phyloP scores from a whole-genome alignment of 2,797 vertebrate species.

The Helicolenus hilgendorfi region DNA sequence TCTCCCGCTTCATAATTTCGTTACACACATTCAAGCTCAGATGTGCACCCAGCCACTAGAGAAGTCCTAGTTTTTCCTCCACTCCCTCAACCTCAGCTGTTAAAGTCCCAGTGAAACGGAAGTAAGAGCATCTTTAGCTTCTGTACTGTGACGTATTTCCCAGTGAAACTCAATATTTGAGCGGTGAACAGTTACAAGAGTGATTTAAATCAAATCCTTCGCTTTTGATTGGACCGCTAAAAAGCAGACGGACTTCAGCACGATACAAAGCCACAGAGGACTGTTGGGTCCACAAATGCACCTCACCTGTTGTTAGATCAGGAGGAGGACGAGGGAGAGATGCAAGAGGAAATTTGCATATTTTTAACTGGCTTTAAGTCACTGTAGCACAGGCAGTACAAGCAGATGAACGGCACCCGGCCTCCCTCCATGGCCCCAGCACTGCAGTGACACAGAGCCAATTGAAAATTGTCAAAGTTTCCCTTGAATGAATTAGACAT shows the following conservation, averaged over 20 bases:
- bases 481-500: background rate
- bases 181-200: background rate
- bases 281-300: background rate
- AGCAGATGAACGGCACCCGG: background rate
- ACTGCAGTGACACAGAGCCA: fast-evolving
- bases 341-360: background rate
- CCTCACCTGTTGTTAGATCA: background rate
- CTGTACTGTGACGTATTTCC: background rate
- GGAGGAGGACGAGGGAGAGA: background rate
- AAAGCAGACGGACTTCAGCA: fast-evolving
- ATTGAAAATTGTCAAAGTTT: background rate
- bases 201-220: background rate
- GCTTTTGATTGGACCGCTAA: background rate
- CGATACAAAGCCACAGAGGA: background rate
- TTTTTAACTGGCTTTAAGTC: fast-evolving
- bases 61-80: background rate
- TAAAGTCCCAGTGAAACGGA: background rate
- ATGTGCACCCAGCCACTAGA: background rate
- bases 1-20: conserved; percentile 59
- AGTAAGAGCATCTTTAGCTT: background rate
- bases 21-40: conserved; percentile 56
- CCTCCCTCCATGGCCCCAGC: too few species aligned
- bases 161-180: background rate
- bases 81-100: background rate
- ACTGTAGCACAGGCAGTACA: background rate